Base-by-base conservation (phyloP, 2,797 vertebrate genomes). In the Platyrinchus mystaceus region DNA sequence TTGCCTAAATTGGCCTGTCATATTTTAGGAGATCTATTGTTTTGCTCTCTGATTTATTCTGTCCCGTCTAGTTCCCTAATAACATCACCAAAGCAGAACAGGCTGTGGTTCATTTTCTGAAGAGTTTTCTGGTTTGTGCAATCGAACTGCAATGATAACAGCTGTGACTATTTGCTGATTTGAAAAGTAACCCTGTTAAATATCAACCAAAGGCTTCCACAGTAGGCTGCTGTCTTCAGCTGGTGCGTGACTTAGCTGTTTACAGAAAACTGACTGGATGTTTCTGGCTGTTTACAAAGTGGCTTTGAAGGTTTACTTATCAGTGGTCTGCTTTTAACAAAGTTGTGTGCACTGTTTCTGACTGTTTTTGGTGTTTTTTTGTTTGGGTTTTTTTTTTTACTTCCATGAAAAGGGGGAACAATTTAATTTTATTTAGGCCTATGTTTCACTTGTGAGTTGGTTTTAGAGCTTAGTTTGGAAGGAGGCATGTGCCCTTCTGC, bases 281-380 rank as follows among this genome's bases (percentile, higher is more conserved):
- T 93, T 97, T 95, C 91, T 94, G 89, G 62, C 85, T 97, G 95
- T 97, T 97, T 97, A 98, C 89, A 94, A 87, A 97, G 90, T 3
- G 12, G 37, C 81, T 94, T 91, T 17, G 34, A 91, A 77, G 89
- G 95, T 97, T 97, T 97, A 96, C 82, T 89, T 81, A 93, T 74
- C 30, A 75, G 90, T 86, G 94, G 66, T 91, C 96, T 96, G 94
- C 87, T 95, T 95, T 90, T 86, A 64, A 47, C 37, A 70, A 67
- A 77, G 60, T 78, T 89, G 47, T 34, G 80, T 8, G 7, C 12
- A 15, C 6, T 37, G 50, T 96, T 97, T 95, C 68, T 0, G 5
- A 83, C 36, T 32, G 68, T 6, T 10, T 69, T 46, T 12, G 20
- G 10, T 22, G 12, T 12, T 37, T 37, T 12, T 12, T 12, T 5